Evolutionary conservation across 1,140 invertebrate species (phyloP), one percentile per base, ranked within the genome.

Genomic region (Archegozetes longisetosus): DNA sequence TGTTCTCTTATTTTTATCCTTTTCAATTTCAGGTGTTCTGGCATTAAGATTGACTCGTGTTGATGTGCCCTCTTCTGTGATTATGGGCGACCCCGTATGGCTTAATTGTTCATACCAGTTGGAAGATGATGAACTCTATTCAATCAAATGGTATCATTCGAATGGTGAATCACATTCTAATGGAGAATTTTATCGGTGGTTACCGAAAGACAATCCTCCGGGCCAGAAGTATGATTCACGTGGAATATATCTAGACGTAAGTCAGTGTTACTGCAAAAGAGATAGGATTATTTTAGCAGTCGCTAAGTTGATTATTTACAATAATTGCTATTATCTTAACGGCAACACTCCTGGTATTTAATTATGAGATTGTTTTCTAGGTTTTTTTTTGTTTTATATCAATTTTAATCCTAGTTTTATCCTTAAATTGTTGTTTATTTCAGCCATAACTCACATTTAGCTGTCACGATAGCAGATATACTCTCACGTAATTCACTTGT

Each of bases 231-330:
- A 67, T 55, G 66, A 66, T 25, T 40, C 66, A 23, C 47, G 51
- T 14, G 66, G 66, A 28, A 61, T 67, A 13, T 61, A 64, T 55
- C 25, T 67, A 12, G 66, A 67, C 47, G 66, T 67, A 59, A 61
- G 66, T 66, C 26, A 40, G 23, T 51, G 22, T 58, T 20, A 3
- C 17, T n/a, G n/a, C n/a, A n/a, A n/a, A n/a, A n/a, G n/a, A n/a
- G n/a, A n/a, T n/a, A n/a, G n/a, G n/a, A n/a, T n/a, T n/a, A n/a
- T n/a, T n/a, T n/a, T n/a, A n/a, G n/a, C n/a, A n/a, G n/a, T n/a
- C n/a, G n/a, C n/a, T n/a, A n/a, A n/a, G n/a, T n/a, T n/a, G n/a
- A n/a, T n/a, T n/a, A n/a, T n/a, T n/a, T n/a, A n/a, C n/a, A n/a
- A n/a, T n/a, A n/a, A n/a, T n/a, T n/a, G n/a, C n/a, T n/a, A n/a